A percentile compares a stretch with the other conserved stretches of the same genome.
Evolutionary conservation across 2,888 invertebrate species (phyloP).

Genomic region (Chouioia cunea): DNA sequence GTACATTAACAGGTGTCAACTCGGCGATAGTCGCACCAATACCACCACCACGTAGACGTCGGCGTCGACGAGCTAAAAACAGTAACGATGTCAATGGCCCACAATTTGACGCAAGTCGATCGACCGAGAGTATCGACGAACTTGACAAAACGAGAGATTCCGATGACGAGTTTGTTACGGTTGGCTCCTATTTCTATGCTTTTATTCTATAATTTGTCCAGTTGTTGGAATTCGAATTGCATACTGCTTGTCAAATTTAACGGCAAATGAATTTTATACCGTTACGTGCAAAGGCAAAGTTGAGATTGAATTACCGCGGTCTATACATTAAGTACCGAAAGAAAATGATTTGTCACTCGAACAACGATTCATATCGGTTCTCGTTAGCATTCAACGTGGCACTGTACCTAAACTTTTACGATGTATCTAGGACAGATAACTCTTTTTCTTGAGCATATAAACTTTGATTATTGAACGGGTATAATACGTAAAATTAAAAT

Average conservation of each 20-base stretch:
- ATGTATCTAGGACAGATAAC: too few relatives aligned
- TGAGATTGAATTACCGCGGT: not conserved
- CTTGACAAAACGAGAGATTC: constrained; percentile 6
- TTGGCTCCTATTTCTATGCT: not conserved
- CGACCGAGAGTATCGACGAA: not conserved
- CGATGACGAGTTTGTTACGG: constrained; percentile 40
- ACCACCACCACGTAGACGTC: constrained; percentile 62
- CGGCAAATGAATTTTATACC: too few relatives aligned
- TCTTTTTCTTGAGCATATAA: too few relatives aligned
- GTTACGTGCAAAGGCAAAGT: too few relatives aligned
- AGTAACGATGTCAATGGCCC: not conserved
- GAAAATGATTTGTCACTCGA: not conserved
- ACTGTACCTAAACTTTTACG: too few relatives aligned
- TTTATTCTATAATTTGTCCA: too few relatives aligned
- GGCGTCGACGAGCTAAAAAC: constrained; percentile 50
- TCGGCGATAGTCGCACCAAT: constrained; percentile 53
- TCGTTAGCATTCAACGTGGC: not conserved
- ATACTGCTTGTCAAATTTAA: too few relatives aligned
- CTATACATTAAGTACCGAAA: not conserved
- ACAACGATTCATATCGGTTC: not conserved
- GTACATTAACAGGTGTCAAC: not conserved
- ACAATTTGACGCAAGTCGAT: not conserved
- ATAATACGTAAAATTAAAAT: too few relatives aligned
- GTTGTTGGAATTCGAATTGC: too few relatives aligned
- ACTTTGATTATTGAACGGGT: too few relatives aligned